These are phyloP conservation scores for Tragelaphus scriptus DNA, from an alignment of 2,113 vertebrate species.

Conservation along the genomic window DNA sequence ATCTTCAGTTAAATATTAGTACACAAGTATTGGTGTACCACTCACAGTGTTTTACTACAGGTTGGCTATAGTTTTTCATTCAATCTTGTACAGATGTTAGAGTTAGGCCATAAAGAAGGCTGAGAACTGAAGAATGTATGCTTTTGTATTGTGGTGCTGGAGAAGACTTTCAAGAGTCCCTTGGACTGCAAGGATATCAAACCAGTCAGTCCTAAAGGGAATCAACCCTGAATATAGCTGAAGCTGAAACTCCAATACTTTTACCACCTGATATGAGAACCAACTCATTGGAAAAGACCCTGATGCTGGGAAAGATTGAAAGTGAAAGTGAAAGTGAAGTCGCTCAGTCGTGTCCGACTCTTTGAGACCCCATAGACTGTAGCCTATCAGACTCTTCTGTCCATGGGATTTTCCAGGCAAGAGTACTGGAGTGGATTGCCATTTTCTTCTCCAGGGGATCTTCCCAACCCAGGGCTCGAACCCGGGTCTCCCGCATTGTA, in stretches of 20 bases:
- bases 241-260: background rate
- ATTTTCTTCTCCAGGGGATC: no score
- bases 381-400: no score
- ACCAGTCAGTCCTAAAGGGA: background rate
- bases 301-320: background rate
- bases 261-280: background rate
- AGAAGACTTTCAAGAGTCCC: background rate
- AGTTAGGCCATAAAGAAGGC: background rate
- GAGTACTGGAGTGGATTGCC: no score
- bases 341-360: no score
- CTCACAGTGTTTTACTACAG: background rate
- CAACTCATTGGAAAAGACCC: background rate
- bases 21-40: background rate
- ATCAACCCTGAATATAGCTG: background rate
- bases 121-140: background rate
- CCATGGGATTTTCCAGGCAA: no score
- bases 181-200: background rate
- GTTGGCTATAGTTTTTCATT: background rate
- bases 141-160: background rate
- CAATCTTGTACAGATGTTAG: background rate
- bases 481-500: no score
- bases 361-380: no score
- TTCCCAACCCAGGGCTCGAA: no score
- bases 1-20: background rate
- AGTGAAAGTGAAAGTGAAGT: no score